A percentile compares a stretch with the other conserved stretches of the same genome.
These are phyloP conservation scores for Candoia aspera DNA, from an alignment of 2,113 vertebrate genomes.

Conservation along the genomic window DNA sequence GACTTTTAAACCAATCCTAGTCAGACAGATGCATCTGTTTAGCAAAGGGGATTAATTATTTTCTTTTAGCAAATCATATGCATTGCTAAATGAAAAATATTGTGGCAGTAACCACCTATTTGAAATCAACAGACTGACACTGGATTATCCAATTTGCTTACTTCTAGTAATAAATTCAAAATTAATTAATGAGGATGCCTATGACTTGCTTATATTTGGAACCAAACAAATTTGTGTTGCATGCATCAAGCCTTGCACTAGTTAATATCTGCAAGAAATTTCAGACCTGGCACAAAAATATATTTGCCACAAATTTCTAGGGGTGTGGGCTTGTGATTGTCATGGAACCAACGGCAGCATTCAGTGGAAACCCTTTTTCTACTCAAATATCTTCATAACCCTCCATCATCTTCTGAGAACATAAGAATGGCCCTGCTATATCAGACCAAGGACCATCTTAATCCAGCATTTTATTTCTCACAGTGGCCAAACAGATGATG, in stretches of 20 bases:
- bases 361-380: not conserved
- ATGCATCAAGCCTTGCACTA: not conserved
- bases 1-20: not conserved
- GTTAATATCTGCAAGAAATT: not conserved
- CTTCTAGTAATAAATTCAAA: conserved; percentile 10
- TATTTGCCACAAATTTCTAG: not conserved
- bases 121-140: not conserved
- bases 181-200: conserved; percentile 6
- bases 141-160: rapidly evolving
- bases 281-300: not conserved
- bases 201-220: not conserved
- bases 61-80: not conserved
- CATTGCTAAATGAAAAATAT: not conserved
- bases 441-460: not conserved
- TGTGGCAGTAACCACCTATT: not conserved
- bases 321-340: not conserved
- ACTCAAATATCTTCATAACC: not conserved
- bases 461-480: not conserved
- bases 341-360: not conserved
- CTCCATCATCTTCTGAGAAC: not conserved
- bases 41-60: not conserved
- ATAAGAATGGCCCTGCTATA: not conserved
- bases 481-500: not conserved
- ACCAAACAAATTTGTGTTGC: not conserved
- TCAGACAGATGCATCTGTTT: conserved; percentile 6